A percentile compares a stretch with the other conserved stretches of the same genome.
These are phyloP conservation scores for Sciurus niger DNA, from an alignment of 2,113 vertebrate species.

Conservation along the genomic window DNA sequence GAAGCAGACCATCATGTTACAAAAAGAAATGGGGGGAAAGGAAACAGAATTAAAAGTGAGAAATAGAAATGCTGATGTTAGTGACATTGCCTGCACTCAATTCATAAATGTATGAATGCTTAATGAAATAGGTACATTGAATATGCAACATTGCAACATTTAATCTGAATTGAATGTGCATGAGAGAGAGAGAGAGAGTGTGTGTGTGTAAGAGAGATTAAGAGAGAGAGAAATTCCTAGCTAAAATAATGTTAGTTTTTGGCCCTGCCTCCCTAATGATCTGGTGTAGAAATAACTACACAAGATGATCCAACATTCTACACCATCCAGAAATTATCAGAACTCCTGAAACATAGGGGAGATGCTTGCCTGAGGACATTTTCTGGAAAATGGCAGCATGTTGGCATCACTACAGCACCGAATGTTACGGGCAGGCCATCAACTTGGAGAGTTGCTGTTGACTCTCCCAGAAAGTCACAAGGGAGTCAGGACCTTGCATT, in stretches of 20 bases:
- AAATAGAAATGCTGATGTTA: constrained; percentile 2
- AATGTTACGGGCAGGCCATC: constrained; percentile 52
- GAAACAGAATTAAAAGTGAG: neutral
- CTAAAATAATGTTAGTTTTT: neutral
- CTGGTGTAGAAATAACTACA: neutral
- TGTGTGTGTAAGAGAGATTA: neutral
- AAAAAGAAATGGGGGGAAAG: neutral
- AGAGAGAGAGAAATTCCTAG: neutral
- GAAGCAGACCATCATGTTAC: neutral
- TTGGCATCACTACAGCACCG: neutral
- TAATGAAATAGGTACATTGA: neutral
- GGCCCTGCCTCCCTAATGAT: neutral
- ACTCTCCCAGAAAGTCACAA: constrained; percentile 53
- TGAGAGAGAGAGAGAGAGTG: neutral
- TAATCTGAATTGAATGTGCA: neutral
- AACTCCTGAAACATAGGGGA: constrained; percentile 7
- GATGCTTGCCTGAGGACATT: neutral
- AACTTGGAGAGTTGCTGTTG: neutral
- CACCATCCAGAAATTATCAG: constrained; percentile 33
- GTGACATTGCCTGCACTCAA: neutral
- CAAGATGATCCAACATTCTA: neutral
- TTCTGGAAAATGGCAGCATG: neutral
- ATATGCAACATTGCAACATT: neutral
- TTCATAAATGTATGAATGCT: neutral
- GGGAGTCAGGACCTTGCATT: neutral